Conservation (phyloP, 2,797 vertebrate species). For the Eulemur coronatus region DNA sequence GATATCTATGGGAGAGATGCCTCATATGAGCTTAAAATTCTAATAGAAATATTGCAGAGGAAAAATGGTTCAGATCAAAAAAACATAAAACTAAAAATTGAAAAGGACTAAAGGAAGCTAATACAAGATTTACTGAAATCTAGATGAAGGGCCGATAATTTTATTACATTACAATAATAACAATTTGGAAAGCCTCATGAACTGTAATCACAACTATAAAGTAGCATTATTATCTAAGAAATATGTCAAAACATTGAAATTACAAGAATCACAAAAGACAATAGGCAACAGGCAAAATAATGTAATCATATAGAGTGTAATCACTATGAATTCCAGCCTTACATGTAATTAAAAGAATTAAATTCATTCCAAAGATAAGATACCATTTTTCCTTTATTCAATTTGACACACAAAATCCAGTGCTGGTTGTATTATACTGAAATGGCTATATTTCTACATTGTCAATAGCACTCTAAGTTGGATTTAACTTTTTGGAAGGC, state of each 20-base stretch:
- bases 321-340: neutral
- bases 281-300: neutral
- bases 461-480: neutral
- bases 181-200: neutral
- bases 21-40: neutral
- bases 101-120: neutral
- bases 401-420: neutral
- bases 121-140: neutral
- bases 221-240: neutral
- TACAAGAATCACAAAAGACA: neutral
- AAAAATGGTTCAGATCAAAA: neutral
- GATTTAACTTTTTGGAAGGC: neutral
- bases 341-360: neutral
- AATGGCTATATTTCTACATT: neutral
- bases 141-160: neutral
- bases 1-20: neutral
- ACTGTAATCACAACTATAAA: neutral
- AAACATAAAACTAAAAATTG: neutral
- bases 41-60: neutral
- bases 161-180: neutral
- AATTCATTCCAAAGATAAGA: neutral
- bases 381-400: neutral
- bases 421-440: neutral
- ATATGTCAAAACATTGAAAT: neutral
- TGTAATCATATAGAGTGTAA: neutral